These are phyloP conservation scores for Boloria selene DNA, from an alignment of 2,888 invertebrate species.

Conservation along the genomic window DNA sequence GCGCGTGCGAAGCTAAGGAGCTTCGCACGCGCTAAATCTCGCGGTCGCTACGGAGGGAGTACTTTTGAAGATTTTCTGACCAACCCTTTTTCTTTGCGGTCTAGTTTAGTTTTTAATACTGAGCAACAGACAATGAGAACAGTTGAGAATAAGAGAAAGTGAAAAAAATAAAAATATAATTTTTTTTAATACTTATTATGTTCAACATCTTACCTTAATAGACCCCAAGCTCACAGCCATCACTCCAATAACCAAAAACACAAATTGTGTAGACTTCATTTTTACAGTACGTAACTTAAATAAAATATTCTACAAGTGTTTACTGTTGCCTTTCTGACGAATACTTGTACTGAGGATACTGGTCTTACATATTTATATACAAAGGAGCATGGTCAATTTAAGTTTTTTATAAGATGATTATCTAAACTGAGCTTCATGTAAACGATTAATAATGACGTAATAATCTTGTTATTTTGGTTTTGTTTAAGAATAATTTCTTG, in stretches of 20 bases:
- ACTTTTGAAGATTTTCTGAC: too few relatives aligned
- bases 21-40: too few relatives aligned
- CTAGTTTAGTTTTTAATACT: too few relatives aligned
- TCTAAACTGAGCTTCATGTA: constrained; percentile 37
- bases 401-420: constrained; percentile 42
- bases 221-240: constrained; percentile 38
- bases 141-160: too few relatives aligned
- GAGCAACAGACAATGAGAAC: too few relatives aligned
- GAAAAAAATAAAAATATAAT: too few relatives aligned
- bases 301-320: constrained; percentile 14
- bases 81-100: too few relatives aligned
- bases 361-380: not conserved
- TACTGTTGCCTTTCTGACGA: constrained; percentile 17
- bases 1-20: too few relatives aligned
- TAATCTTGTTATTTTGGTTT: constrained; percentile 18
- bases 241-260: constrained; percentile 39
- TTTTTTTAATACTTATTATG: too few relatives aligned
- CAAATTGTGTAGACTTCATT: constrained; percentile 38
- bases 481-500: too few relatives aligned
- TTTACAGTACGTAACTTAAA: constrained; percentile 14
- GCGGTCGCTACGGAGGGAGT: too few relatives aligned
- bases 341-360: constrained; percentile 13
- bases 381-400: constrained; percentile 14
- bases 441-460: constrained; percentile 34
- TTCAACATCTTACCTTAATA: constrained; percentile 38